Base-by-base conservation (phyloP, 2,113 vertebrate species). In the Macquaria ambigua region DNA sequence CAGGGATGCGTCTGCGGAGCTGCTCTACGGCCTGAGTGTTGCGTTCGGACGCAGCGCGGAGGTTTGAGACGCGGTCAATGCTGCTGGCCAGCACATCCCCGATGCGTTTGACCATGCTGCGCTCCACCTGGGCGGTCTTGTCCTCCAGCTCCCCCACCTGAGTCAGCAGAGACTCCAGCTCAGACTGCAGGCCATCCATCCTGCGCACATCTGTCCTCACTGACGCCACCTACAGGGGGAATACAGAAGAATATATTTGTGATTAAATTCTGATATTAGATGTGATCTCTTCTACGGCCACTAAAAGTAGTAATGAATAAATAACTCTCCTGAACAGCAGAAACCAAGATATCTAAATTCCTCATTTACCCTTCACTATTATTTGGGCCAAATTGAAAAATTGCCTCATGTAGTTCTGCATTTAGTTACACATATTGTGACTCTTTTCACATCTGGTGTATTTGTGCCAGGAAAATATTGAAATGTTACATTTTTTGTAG, bases 191-290 rank as follows among this genome's bases (percentile, higher is more conserved):
- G 39, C 98, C 98, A 4, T 96, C 97, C 96, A 99, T 96, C 11
- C 98, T 96, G 70, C 98, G 95, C 77, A 99, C 84, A 18, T 99
- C 98, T 18, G 98, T 99, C 90, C 97, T 96, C 61, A 98, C 95
- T 0, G 96, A 93, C 21, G 96, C 93, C 56, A 98, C 96, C 81
- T 95, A 94, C 77, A 95, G 25, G 77, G 15, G 3, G 10, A 37
- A 58, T 0, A 61, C 6, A 79, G 31, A 55, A 58, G 10, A 62
- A 68, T 48, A 68, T 46, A 25, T 46, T 46, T 3, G 10, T 23
- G 20, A 64, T 64, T 64, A 23, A 14, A 43, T 12, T 63, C 4
- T 34, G 3, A 61, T 39, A 31, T 8, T 9, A 12, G 3, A 61
- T 39, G 61, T 6, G 28, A 37, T 62, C 34, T 63, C 34, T 63